Percentiles rank a stretch among this genome's conserved stretches.
These are phyloP conservation scores for Phenganax marumi DNA, from an alignment of 92 coral and sea anemone genomes.

Conservation along the genomic window DNA sequence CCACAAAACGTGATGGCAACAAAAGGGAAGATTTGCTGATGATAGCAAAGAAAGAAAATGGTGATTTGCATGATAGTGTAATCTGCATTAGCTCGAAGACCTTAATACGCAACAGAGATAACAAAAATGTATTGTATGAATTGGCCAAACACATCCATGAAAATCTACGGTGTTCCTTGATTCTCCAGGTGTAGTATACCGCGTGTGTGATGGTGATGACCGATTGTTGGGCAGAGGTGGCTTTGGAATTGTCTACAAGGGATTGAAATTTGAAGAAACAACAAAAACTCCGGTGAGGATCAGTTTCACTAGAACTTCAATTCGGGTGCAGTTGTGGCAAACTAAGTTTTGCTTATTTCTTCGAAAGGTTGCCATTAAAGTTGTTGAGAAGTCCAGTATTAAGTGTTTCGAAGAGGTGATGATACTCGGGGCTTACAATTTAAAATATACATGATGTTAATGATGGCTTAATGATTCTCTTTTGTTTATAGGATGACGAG, in stretches of 20 bases:
- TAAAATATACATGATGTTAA: not conserved
- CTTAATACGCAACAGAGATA: not conserved
- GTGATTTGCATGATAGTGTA: not conserved
- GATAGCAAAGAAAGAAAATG: not conserved
- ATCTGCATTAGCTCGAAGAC: not conserved
- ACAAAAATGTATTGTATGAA: not conserved
- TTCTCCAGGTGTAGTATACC: constrained; percentile 8
- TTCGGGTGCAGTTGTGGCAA: not conserved
- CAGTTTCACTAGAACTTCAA: not conserved
- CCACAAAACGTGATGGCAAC: not conserved
- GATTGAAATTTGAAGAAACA: constrained; percentile 12
- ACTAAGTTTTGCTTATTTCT: not conserved
- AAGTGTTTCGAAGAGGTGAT: constrained; percentile 20
- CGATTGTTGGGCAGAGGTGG: constrained; percentile 37
- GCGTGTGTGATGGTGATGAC: constrained; percentile 11
- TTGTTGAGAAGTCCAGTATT: constrained; percentile 6
- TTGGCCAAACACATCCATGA: not conserved
- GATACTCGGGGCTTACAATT: not conserved
- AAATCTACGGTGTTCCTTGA: not conserved
- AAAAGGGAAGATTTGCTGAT: constrained; percentile 3
- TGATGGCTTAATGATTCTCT: not conserved
- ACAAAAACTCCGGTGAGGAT: constrained; percentile 21
- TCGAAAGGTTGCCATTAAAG: constrained; percentile 24
- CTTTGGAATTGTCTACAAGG: constrained; percentile 42
- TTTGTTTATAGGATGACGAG: constrained; percentile 22